Evolutionary conservation across 2,888 invertebrate species (phyloP), one percentile per base, ranked within the genome.

Genomic region (Tillus elongatus): DNA sequence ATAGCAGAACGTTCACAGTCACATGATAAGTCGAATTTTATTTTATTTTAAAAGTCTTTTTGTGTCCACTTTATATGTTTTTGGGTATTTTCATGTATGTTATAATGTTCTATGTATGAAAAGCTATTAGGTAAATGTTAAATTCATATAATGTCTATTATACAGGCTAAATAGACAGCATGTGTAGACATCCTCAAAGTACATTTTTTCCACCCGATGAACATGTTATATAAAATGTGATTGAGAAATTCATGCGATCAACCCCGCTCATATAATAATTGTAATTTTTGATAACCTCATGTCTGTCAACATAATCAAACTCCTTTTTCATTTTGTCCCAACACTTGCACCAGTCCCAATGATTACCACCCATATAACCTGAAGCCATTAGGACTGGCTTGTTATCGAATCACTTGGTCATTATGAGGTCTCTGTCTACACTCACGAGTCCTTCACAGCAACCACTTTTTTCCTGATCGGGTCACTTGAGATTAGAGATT

Each of bases 191-290:
- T 40, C 3, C 39, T 31, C 3, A 44, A 31, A 2, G 44, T 49
- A 44, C 43, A 46, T 33, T 49, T 49, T 28, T 36, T 40, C 6
- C 39, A 43, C 10, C 49, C 35, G 27, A 55, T 49, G 35, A 40
- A 47, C 10, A n/a, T n/a, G 45, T 46, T 29, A 51, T 13, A 36
- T 54, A 56, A 15, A 51, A 35, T n/a, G 40, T 47, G 3, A 55
- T 41, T 31, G 53, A 41, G 39, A 49, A 46, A 39, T 54, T 50
- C 6, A 48, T 13, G 29, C 50, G 42, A 40, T 56, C 54, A 3
- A 55, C 54, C 8, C 52, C 55, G 6, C 55, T 54, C 56, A 54
- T 57, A 14, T 40, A 33, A 15, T 39, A 30, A 35, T 56, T 57
- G 31, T 53, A 40, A 33, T 2, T 38, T 41, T 41, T 13, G n/a